Evolutionary conservation across 2,888 invertebrate genomes (phyloP), one percentile per base, ranked within the genome.

Genomic region (Achlya flavicornis): DNA sequence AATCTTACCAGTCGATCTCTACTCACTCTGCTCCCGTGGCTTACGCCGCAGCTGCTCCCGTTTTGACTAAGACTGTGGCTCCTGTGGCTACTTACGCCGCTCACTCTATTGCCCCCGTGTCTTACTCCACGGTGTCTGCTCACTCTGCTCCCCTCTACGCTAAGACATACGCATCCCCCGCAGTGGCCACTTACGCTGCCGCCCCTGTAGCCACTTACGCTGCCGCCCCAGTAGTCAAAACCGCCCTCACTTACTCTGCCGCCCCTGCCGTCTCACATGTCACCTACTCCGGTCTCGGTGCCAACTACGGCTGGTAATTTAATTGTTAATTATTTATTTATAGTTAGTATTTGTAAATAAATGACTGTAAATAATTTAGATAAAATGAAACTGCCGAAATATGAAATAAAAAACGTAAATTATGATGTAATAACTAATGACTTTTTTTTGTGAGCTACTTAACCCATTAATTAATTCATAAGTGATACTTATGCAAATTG

Each of bases 251-350:
- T 61, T 95, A 95, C 88, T 92, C 93, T 33, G 94, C 95, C 57
- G 95, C 95, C 58, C 94, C 95, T 61, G 93, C 94, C 65, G 95
- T 95, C 32, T 95, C 96, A 61, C 96, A 96, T 83, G 95, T 95
- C 73, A 89, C 94, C 70, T 96, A 96, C 92, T 88, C 94, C 67
- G 95, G 96, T 64, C 92, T 95, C 61, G 96, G 90, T 64, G 85
- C 86, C 68, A 87, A 82, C 80, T 92, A 92, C 75, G 92, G 90
- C 62, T 92, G 92, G 92, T 91, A 80, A 85, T 71, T 58, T 65
- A 60, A 63, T 65, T 77, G 66, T 73, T 78, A 61, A 73, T 70
- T 67, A 66, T 66, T 33, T 67, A 69, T 64, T 63, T 67, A 66
- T 68, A 64, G 46, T 41, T 59, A 63, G 58, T 65, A 61, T 53